A percentile compares a stretch with the other conserved stretches of the same genome.
Conservation (phyloP, 2,888 invertebrate species). For the Leucoptera coffeella region DNA sequence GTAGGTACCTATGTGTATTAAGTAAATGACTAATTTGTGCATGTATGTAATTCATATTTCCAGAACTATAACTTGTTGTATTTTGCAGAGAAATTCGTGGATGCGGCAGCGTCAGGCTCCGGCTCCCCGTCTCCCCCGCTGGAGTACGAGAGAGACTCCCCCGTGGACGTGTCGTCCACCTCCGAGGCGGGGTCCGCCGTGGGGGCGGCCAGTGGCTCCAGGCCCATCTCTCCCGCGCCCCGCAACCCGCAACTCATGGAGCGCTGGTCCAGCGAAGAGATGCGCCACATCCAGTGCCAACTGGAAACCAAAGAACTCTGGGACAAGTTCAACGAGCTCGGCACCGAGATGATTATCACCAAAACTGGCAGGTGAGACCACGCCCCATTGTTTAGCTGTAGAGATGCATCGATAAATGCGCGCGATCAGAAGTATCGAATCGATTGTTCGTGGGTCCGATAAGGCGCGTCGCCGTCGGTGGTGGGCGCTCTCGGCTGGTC, state of each 20-base stretch:
- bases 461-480: constrained; percentile 44
- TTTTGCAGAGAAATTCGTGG: constrained; percentile 71
- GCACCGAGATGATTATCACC: constrained; percentile 97
- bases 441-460: constrained; percentile 14
- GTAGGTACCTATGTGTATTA: too few species aligned
- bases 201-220: constrained; percentile 53
- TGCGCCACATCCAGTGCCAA: constrained; percentile 81
- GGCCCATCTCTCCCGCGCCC: constrained; percentile 49
- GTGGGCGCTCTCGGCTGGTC: constrained; percentile 12
- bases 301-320: constrained; percentile 95
- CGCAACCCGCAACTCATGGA: constrained; percentile 55
- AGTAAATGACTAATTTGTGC: too few species aligned
- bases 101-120: constrained; percentile 56
- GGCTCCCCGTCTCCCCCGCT: constrained; percentile 54
- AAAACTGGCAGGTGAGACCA: constrained; percentile 88
- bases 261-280: constrained; percentile 77
- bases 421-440: background rate
- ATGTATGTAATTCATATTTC: too few species aligned
- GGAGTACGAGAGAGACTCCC: constrained; percentile 55
- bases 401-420: too few species aligned
- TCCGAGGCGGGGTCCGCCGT: constrained; percentile 65
- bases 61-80: too few species aligned
- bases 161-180: constrained; percentile 60
- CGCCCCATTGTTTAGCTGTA: too few species aligned
- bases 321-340: constrained; percentile 93